Evolutionary conservation across 2,797 vertebrate species (phyloP).

Genomic region (Discoglossus pictus): DNA sequence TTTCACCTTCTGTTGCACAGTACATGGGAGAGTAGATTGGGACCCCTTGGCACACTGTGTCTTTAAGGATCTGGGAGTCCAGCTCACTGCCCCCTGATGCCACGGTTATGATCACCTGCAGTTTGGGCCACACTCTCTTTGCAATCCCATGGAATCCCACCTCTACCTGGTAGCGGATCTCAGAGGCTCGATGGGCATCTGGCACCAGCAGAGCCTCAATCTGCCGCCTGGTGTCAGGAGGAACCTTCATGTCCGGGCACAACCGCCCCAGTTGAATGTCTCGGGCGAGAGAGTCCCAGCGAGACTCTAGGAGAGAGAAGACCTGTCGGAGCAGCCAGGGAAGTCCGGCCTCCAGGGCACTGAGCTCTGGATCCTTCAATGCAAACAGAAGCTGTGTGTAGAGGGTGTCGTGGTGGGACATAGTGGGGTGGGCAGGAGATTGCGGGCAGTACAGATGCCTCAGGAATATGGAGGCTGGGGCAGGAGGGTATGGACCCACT

Average conservation of each 20-base stretch:
- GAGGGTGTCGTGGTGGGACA: constrained; percentile 67
- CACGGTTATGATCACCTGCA: constrained; percentile 81
- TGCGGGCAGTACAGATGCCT: constrained; percentile 73
- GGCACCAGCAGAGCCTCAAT: constrained; percentile 71
- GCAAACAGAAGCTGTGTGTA: constrained; percentile 84
- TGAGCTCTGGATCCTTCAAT: constrained; percentile 71
- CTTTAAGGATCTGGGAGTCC: constrained; percentile 75
- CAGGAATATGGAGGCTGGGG: constrained; percentile 60
- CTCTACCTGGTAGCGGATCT: constrained; percentile 71
- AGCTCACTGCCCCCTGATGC: constrained; percentile 79
- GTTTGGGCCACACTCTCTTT: constrained; percentile 81
- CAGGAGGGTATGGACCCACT: constrained; percentile 68
- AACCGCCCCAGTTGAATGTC: constrained; percentile 77
- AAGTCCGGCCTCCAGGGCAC: constrained; percentile 79
- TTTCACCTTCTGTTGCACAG: constrained; percentile 77
- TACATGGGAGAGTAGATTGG: constrained; percentile 88
- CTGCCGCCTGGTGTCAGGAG: constrained; percentile 58
- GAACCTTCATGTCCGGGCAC: constrained; percentile 65
- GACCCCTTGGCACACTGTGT: constrained; percentile 79
- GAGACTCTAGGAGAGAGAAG: constrained; percentile 70
- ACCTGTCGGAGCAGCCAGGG: constrained; percentile 76
- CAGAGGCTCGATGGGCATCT: constrained; percentile 68
- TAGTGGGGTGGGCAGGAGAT: constrained; percentile 63
- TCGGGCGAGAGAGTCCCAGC: constrained; percentile 74
- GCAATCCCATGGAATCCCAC: constrained; percentile 77